These are phyloP conservation scores for Xanthorhoe designata DNA, from an alignment of 2,888 invertebrate species.

Conservation along the genomic window DNA sequence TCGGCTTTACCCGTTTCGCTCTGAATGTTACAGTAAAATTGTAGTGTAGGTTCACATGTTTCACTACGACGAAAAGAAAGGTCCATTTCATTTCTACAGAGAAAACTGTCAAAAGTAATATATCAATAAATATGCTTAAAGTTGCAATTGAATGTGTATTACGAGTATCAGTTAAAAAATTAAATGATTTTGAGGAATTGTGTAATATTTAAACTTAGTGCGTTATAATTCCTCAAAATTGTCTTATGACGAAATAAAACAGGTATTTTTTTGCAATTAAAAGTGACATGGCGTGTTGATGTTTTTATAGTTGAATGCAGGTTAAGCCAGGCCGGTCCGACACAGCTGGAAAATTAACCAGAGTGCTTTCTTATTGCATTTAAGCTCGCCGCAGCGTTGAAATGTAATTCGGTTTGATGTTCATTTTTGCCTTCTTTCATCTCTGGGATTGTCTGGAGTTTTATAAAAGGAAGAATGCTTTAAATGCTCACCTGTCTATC, in stretches of 20 bases:
- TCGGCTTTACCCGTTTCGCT: conserved; percentile 21
- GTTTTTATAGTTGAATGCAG: conserved; percentile 57
- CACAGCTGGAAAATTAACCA: conserved; percentile 67
- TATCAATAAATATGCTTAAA: no score
- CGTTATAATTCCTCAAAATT: no score
- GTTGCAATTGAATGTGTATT: neutral
- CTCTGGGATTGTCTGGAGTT: conserved; percentile 38
- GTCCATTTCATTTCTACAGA: neutral
- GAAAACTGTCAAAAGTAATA: neutral
- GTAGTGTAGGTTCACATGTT: neutral
- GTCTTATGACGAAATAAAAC: neutral
- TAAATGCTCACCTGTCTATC: conserved; percentile 26
- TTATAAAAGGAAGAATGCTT: conserved; percentile 24
- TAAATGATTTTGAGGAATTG: no score
- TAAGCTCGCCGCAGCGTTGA: conserved; percentile 58
- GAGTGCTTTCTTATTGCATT: conserved; percentile 77
- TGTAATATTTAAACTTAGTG: no score
- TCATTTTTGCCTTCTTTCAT: conserved; percentile 40
- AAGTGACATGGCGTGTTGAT: conserved; percentile 23
- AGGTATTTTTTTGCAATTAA: neutral
- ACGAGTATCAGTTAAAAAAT: no score
- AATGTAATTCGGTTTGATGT: conserved; percentile 60
- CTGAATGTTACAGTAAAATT: conserved; percentile 13
- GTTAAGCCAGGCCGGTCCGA: conserved; percentile 50
- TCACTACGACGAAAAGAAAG: conserved; percentile 1